Conservation (phyloP, 2,113 vertebrate species). For the Semicossyphus pulcher region DNA sequence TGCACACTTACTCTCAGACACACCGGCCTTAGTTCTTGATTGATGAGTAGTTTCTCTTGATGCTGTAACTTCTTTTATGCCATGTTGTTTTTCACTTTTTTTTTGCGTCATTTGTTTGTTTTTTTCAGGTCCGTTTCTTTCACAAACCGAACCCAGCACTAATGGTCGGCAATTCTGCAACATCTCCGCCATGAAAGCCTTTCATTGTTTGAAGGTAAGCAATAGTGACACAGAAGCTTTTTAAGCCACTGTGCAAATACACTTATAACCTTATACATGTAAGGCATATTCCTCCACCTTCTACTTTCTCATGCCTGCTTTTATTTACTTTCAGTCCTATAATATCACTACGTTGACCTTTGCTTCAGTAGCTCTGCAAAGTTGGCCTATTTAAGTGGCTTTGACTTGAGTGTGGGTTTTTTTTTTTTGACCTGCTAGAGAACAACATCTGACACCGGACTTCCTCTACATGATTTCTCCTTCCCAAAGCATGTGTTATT, state of each 20-base stretch:
- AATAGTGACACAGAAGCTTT: neutral
- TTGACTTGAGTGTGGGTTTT: neutral
- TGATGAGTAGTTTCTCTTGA: constrained; percentile 2
- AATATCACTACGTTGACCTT: neutral
- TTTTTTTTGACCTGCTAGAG: constrained; percentile 34
- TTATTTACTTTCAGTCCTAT: neutral
- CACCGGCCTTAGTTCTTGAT: neutral
- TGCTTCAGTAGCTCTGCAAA: neutral
- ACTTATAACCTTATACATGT: constrained; percentile 12
- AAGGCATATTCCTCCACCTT: neutral
- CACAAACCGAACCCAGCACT: constrained; percentile 78
- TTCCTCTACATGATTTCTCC: constrained; percentile 77
- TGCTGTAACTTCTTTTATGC: neutral
- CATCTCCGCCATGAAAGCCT: constrained; percentile 63
- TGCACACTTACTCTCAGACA: constrained; percentile 25
- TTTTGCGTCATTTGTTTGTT: constrained; percentile 6
- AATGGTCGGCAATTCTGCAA: constrained; percentile 31
- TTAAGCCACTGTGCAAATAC: constrained; percentile 6
- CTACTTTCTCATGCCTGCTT: neutral
- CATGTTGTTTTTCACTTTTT: neutral
- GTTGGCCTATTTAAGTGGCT: neutral
- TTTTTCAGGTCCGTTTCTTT: constrained; percentile 91
- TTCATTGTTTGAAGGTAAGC: constrained; percentile 63
- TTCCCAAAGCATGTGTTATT: constrained; percentile 70
- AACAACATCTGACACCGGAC: constrained; percentile 61